A percentile compares a stretch with the other conserved stretches of the same genome.
phyloP scores from a whole-genome alignment of 2,888 invertebrate species.

The Candidula unifasciata region DNA sequence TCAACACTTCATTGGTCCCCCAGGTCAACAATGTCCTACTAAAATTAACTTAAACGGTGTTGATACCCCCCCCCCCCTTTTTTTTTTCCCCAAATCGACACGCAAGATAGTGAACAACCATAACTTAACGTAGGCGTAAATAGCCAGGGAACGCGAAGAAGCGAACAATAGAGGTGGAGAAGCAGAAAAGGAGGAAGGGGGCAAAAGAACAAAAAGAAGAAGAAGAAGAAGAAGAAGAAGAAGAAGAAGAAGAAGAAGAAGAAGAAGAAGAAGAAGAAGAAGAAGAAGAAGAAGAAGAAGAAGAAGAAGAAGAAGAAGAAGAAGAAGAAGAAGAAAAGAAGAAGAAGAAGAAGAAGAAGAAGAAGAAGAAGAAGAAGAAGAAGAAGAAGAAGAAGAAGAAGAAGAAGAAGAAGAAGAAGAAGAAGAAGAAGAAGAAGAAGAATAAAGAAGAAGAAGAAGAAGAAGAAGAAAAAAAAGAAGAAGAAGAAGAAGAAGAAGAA shows the following conservation, averaged over 20 bases:
- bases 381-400: constrained; percentile 2
- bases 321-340: neutral
- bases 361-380: neutral
- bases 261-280: neutral
- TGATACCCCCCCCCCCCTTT: no score
- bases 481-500: neutral
- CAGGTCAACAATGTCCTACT: no score
- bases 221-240: neutral
- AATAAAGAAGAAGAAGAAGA: neutral
- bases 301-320: neutral
- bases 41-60: no score
- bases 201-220: neutral
- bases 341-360: neutral
- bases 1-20: no score
- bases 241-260: neutral
- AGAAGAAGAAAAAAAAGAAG: neutral
- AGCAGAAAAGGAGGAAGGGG: neutral
- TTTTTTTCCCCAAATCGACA: no score
- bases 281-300: neutral
- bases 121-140: no score
- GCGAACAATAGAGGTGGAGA: neutral
- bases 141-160: no score
- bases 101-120: no score
- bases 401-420: neutral
- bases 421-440: neutral